Percentiles rank a stretch among this genome's conserved stretches.
Conservation (phyloP, 2,888 invertebrate genomes). For the Chrysolina americana region DNA sequence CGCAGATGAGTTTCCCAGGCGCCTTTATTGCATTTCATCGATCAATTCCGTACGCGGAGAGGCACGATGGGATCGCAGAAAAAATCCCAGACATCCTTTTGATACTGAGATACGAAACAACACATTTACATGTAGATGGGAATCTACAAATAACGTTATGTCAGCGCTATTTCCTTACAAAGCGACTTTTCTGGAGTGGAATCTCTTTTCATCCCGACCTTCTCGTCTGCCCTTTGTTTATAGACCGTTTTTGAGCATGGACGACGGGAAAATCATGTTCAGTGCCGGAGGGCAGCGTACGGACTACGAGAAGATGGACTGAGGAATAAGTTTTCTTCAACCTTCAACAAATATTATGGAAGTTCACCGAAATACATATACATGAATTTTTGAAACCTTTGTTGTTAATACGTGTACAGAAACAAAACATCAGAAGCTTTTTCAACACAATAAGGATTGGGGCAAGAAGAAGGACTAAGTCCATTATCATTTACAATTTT, state of each 20-base stretch:
- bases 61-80: background rate
- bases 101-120: constrained; percentile 16
- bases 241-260: background rate
- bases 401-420: too few relatives aligned
- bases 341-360: too few relatives aligned
- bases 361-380: too few relatives aligned
- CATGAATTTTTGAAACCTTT: too few relatives aligned
- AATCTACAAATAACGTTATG: constrained; percentile 8
- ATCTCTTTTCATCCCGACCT: background rate
- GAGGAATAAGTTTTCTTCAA: too few relatives aligned
- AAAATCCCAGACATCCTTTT: constrained; percentile 7
- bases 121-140: constrained; percentile 18
- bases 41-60: background rate
- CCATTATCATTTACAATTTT: too few relatives aligned
- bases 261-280: background rate
- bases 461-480: too few relatives aligned
- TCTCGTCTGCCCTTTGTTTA: background rate
- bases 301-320: too few relatives aligned
- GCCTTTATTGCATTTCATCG: background rate
- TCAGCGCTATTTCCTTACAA: constrained; percentile 2
- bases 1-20: background rate
- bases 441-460: too few relatives aligned
- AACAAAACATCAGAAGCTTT: too few relatives aligned
- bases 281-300: too few relatives aligned
- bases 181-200: background rate